Base-by-base conservation (phyloP, 2,113 vertebrate genomes). In the Morone chrysops region DNA sequence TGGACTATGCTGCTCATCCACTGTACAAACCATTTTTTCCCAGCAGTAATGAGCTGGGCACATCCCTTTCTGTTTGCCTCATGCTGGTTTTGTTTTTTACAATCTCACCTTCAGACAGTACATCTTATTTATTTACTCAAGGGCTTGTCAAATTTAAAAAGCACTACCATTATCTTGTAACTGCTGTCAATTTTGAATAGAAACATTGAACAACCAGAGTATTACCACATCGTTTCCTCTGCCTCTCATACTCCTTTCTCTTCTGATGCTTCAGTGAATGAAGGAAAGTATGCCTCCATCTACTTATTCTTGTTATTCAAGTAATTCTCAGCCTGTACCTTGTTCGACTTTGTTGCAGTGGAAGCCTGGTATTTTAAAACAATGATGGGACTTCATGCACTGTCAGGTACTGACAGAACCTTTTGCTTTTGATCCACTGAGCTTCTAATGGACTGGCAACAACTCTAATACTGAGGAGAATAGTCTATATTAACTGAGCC, bases 101-200 rank as follows among this genome's bases (percentile, higher is more conserved):
- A 48, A n/a, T 36, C 51, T 82, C 61, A 67, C 77, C 66, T 68
- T 81, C 73, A 75, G 48, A 70, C 25, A 17, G 38, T 53, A 59
- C 70, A 62, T 81, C 74, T 80, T 81, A 63, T 85, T 82, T 88
- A 70, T 89, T 85, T 89, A 48, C 73, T 72, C 62, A 65, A 77
- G 79, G 63, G 75, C 85, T 91, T 87, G 84, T 89, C 82, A 87
- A 68, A 68, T 80, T 76, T 73, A 62, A 85, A 87, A 89, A 81
- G 72, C 80, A 53, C 38, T 69, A 56, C 70, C 76, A 80, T 83
- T 81, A 79, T 83, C 68, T 80, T 83, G 78, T 79, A 76, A 87
- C 81, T 77, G 68, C 85, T 85, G 80, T 90, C 85, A 77, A 36
- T 91, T 78, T 68, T 76, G 67, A 85, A 84, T 70, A 68, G 56